Base-by-base conservation (phyloP, 2,888 invertebrate species). In the Synergus laeviventris region DNA sequence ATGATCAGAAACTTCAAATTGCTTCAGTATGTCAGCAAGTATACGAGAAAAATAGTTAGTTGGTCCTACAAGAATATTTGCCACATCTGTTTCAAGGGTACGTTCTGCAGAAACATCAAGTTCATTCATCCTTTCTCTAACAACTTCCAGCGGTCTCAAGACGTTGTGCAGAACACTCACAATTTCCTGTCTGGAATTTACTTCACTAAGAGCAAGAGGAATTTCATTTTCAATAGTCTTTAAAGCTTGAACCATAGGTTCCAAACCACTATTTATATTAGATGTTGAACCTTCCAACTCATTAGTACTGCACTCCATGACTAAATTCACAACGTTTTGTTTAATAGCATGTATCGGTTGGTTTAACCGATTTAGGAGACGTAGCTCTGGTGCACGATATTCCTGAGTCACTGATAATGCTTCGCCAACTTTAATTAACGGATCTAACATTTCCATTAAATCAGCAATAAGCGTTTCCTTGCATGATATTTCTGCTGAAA, bases 51-150 rank as follows among this genome's bases (percentile, higher is more conserved):
- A 81, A 36, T 42, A 38, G 62, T 84, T 81, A 3, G 87, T 78
- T 2, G 88, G 87, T 38, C 83, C 74, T 11, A 82, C 81, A 1
- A 89, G 77, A 73, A 84, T 84, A 60, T 77, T 84, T 0, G 86
- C 86, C 0, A 86, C 83, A 14, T 86, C 86, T 1, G 81, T 83
- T 66, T 87, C 88, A 7, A 87, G 64, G 12, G 83, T 86, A 3
- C 83, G 79, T 21, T 84, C 84, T 5, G 79, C 75, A 7, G 79
- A 79, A 5, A 59, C 38, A 38, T 86, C 81, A n/a, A 87, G 76
- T 31, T 85, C 82, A 24, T 81, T 80, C 81, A 87, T 86, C 21
- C 79, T 80, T 18, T 86, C 85, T 38, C 75, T 78, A n/a, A 86
- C 83, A 61, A 80, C 78, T 49, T 86, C 85, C 21, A 86, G 38